A percentile compares a stretch with the other conserved stretches of the same genome.
Evolutionary conservation across 2,888 invertebrate species (phyloP).

Genomic region (Dimorphilus gyrociliatus): DNA sequence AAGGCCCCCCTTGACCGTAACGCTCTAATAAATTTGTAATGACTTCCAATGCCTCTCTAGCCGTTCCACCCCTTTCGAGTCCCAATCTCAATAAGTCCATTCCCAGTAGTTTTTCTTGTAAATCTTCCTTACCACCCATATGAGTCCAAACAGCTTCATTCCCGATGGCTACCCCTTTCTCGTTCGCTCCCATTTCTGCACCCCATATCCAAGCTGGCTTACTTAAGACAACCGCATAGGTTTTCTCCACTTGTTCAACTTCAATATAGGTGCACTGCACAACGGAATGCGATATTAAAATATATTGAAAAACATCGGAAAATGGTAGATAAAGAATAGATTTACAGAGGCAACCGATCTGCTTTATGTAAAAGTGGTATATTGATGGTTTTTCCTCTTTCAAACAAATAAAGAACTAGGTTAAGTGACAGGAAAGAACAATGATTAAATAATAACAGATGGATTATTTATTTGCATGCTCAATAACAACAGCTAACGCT

Average conservation of each 20-base stretch:
- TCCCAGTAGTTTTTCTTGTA: constrained; percentile 11
- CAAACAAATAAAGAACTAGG: too few species aligned
- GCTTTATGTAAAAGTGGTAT: neutral
- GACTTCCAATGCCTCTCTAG: constrained; percentile 49
- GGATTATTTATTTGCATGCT: too few species aligned
- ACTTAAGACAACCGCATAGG: constrained; percentile 53
- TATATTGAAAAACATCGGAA: too few species aligned
- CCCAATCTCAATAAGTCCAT: constrained; percentile 44
- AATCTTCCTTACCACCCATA: constrained; percentile 20
- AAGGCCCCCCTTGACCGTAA: constrained; percentile 56
- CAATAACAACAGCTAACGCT: too few species aligned
- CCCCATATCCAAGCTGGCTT: constrained; percentile 67
- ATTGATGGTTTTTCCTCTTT: neutral
- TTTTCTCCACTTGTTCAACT: constrained; percentile 43
- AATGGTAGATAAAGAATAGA: too few species aligned
- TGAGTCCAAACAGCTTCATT: constrained; percentile 54
- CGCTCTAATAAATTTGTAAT: constrained; percentile 50
- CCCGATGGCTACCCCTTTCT: constrained; percentile 55
- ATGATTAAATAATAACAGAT: too few species aligned
- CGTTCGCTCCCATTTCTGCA: constrained; percentile 64
- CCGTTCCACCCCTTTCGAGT: constrained; percentile 50
- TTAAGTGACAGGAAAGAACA: too few species aligned
- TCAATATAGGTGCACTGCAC: constrained; percentile 53
- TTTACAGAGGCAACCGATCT: neutral
- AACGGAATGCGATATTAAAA: too few species aligned